Percentiles rank a stretch among this genome's conserved stretches.
Evolutionary conservation across 2,797 vertebrate species (phyloP).

Genomic region (Spinus pinus): DNA sequence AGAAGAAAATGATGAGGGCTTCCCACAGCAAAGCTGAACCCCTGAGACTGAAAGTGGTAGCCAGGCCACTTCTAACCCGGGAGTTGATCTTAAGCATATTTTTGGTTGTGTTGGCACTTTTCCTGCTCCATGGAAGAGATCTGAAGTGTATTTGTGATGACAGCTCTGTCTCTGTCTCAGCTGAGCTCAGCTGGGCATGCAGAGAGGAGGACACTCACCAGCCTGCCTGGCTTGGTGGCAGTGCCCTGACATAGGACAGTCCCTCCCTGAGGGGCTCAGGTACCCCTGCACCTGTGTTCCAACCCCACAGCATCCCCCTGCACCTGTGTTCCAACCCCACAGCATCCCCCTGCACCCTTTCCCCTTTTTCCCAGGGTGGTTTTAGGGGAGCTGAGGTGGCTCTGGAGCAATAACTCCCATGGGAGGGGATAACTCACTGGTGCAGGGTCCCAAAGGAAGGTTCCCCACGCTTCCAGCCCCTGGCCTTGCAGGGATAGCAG

Average conservation of each 20-base stretch:
- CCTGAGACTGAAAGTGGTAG: slow-evolving; percentile 27
- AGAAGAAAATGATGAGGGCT: not conserved
- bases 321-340: not conserved
- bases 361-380: rapidly evolving
- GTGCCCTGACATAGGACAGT: rapidly evolving
- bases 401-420: rapidly evolving
- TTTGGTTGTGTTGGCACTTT: not conserved
- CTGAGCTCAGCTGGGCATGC: not conserved
- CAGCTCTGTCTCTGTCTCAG: not conserved
- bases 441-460: rapidly evolving
- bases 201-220: not conserved
- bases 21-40: slow-evolving; percentile 36
- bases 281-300: not conserved
- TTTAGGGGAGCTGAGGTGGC: not conserved
- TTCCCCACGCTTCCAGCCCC: not conserved
- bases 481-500: not conserved
- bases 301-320: not conserved
- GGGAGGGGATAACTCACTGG: not conserved
- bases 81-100: slow-evolving; percentile 30
- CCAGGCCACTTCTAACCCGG: slow-evolving; percentile 10
- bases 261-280: not conserved
- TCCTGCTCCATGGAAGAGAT: not conserved
- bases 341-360: not conserved
- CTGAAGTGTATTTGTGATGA: not conserved
- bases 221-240: not conserved